Conservation (phyloP, 2,113 vertebrate species). For the Micronisus gabar region DNA sequence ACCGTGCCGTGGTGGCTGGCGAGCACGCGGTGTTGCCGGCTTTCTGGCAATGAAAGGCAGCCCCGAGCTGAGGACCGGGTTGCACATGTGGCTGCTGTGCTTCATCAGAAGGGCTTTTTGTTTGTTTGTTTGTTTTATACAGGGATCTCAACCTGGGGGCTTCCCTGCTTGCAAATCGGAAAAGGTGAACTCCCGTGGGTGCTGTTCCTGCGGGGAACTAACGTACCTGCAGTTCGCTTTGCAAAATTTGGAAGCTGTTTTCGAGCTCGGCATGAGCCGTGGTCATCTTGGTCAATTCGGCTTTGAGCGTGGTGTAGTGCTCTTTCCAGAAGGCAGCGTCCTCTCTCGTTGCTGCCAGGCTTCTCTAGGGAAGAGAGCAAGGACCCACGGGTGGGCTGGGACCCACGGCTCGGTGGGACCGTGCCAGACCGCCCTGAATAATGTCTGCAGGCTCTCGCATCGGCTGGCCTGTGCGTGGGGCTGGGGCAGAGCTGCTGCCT, state of each 20-base stretch:
- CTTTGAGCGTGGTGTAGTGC: conserved; percentile 73
- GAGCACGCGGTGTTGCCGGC: accelerated
- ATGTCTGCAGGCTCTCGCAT: accelerated
- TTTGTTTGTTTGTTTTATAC: too few species aligned
- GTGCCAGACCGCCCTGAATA: background rate
- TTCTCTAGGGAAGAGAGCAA: conserved; percentile 70
- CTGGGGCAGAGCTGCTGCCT: background rate
- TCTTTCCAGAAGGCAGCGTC: conserved; percentile 81
- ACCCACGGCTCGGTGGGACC: accelerated
- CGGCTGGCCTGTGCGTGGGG: background rate
- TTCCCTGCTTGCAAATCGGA: background rate
- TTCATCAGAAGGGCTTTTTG: background rate
- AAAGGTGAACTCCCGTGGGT: accelerated
- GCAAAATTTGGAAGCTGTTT: conserved; percentile 76
- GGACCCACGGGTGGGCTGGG: background rate
- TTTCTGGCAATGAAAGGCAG: background rate
- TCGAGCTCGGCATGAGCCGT: conserved; percentile 68
- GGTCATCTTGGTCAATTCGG: conserved; percentile 64
- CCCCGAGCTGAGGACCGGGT: accelerated
- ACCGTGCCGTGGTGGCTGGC: accelerated
- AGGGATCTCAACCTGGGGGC: background rate
- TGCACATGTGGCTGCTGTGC: accelerated
- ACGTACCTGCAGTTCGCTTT: conserved; percentile 85
- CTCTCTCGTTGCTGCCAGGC: conserved; percentile 65
- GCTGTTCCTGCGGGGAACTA: accelerated